These are phyloP conservation scores for Drosophila infuscata DNA, from an alignment of 2,888 invertebrate genomes.

Conservation along the genomic window DNA sequence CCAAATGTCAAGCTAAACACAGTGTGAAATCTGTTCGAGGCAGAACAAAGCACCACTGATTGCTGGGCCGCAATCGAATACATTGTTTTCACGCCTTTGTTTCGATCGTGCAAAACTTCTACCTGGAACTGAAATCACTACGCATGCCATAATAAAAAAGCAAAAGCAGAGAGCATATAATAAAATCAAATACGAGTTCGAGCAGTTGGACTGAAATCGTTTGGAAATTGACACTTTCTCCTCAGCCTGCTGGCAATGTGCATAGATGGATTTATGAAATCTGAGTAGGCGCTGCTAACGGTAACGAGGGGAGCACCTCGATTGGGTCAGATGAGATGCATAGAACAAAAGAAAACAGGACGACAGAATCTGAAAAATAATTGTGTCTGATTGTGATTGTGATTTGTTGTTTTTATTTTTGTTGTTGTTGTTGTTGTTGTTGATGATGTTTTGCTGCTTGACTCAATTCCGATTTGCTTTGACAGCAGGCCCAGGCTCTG, in stretches of 20 bases:
- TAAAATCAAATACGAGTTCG: conserved; percentile 52
- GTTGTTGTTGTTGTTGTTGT: not conserved
- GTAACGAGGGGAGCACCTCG: conserved; percentile 26
- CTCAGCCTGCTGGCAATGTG: not conserved
- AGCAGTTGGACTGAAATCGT: conserved; percentile 62
- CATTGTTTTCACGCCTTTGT: conserved; percentile 74
- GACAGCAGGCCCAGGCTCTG: conserved; percentile 64
- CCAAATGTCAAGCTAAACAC: conserved; percentile 79
- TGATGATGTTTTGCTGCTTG: conserved; percentile 21
- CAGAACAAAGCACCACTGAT: conserved; percentile 71
- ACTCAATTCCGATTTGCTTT: conserved; percentile 58
- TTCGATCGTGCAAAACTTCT: conserved; percentile 57
- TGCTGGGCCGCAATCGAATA: conserved; percentile 69
- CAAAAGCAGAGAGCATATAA: conserved; percentile 8
- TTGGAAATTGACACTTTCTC: conserved; percentile 74
- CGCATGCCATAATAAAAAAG: conserved; percentile 18
- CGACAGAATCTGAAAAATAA: conserved; percentile 47
- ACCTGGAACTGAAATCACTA: conserved; percentile 43
- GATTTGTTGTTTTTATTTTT: conserved; percentile 42
- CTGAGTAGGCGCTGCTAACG: conserved; percentile 61
- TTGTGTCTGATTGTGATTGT: conserved; percentile 64
- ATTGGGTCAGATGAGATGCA: conserved; percentile 37
- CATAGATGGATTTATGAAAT: conserved; percentile 63
- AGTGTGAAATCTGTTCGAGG: conserved; percentile 69
- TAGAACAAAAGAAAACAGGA: conserved; percentile 17